Evolutionary conservation across 2,888 invertebrate genomes (phyloP), one percentile per base, ranked within the genome.

Genomic region (Melanargia galathea): DNA sequence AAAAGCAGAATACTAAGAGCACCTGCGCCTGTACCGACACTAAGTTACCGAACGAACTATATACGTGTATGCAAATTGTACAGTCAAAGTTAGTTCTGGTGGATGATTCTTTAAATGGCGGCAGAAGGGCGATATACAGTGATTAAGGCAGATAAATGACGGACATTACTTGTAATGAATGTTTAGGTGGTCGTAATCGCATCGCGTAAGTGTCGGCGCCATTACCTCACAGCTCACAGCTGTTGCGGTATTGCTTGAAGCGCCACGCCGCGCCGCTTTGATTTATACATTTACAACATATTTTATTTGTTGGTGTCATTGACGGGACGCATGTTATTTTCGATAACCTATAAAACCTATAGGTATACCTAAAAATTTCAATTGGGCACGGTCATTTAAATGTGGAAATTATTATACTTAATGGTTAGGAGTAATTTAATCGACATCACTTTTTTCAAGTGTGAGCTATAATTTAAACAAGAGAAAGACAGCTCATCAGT

Each of bases 121-220:
- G 61, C 38, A 55, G 56, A 60, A 59, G 57, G 51, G 78, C 78
- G 78, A 80, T 82, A 83, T 81, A 80, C 81, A 87, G 88, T 90
- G 89, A 89, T 90, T 90, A 89, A 87, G 85, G 81, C 83, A 87
- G 86, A 90, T 90, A 90, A 90, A 91, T 89, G 89, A 88, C 87
- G 84, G 90, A 86, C 89, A 90, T 91, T 90, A 90, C 84, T 86
- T 85, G 90, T 91, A 91, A 91, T 90, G 90, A 90, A 91, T 91
- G 90, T 91, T 90, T 90, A 90, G 90, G 88, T 89, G 88, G 87
- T 86, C 90, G 90, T 90, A 90, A 90, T 90, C 87, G 84, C 87
- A 89, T 88, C 87, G 89, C 87, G 88, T 83, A 88, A 90, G 88
- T 90, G 90, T 86, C 87, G 86, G 83, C 87, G 87, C 90, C 90